Percentiles rank a stretch among this genome's conserved stretches.
phyloP scores from a whole-genome alignment of 30 jellyfish, hydroid and myxozoan species.

The Aurelia aurita region DNA sequence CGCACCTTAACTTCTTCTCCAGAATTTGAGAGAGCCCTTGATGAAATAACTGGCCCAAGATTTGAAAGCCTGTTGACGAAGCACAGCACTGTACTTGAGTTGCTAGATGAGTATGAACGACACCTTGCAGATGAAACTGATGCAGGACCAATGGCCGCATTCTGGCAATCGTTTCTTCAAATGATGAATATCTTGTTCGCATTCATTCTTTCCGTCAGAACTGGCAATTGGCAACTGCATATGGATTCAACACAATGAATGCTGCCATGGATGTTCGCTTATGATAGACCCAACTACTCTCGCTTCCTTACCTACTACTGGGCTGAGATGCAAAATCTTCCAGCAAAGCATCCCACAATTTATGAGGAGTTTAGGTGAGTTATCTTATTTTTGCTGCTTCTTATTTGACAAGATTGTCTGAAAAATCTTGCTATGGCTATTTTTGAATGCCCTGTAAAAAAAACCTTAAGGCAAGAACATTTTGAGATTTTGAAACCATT shows the following conservation, averaged over 20 bases:
- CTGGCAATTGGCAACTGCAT: conserved; percentile 64
- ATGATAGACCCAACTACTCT: conserved; percentile 66
- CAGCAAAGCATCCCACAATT: conserved; percentile 45
- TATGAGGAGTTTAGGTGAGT: conserved; percentile 40
- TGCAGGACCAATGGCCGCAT: conserved; percentile 47
- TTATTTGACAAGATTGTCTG: no score
- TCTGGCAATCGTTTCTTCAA: conserved; percentile 60
- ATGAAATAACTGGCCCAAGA: conserved; percentile 1
- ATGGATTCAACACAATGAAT: conserved; percentile 33
- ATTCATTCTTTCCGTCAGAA: conserved; percentile 25
- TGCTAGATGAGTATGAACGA: conserved; percentile 28
- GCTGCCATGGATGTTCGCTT: conserved; percentile 62
- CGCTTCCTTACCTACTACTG: conserved; percentile 43
- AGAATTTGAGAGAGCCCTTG: neutral
- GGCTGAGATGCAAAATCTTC: conserved; percentile 38
- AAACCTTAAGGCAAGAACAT: no score
- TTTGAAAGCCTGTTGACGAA: conserved; percentile 17
- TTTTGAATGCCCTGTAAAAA: no score
- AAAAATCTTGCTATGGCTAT: no score
- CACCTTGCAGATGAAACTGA: neutral
- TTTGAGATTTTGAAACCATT: no score
- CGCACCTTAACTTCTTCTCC: neutral
- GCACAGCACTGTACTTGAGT: neutral
- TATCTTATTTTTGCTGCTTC: neutral
- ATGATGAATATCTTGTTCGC: conserved; percentile 41